Evolutionary conservation across 1,140 invertebrate species (phyloP), one percentile per base, ranked within the genome.

Genomic region (Zaprionus africanus): DNA sequence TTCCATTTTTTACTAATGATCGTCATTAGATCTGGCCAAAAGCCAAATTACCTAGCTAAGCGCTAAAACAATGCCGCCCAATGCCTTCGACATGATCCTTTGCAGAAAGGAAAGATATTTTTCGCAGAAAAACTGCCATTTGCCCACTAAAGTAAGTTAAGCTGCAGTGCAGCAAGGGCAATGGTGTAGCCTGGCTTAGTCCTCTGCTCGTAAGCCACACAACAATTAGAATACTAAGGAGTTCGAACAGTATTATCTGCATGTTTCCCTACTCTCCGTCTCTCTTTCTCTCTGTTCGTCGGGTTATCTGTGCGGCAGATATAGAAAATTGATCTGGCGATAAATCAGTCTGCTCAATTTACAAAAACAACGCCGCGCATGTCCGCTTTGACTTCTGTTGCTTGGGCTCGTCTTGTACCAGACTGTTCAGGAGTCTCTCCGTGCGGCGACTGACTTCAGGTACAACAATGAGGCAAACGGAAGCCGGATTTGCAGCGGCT

Each of bases 111-210:
- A 81, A 85, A 76, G 31, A 24, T 68, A 63, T 81, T 88, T 88
- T 88, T 67, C 59, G 36, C 34, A 26, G 74, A 83, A 87, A 88
- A 84, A 76, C 66, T 72, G 70, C 77, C 84, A 88, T 88, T 87
- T 87, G 83, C 83, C 83, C 78, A 87, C 83, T 87, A 87, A 87
- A 87, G 77, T 87, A 87, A 88, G 83, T 88, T 87, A 88, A 90
- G 84, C 85, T 73, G 78, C 34, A 66, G 65, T 49, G 60, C 57
- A 59, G 76, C 76, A 63, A 69, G 54, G 51, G 36, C 46, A 58
- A 24, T 26, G 46, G 38, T 53, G 38, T n/a, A 57, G 51, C 71
- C 13, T 24, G 76, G 76, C 83, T 88, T 82, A 84, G 64, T 65
- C 49, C 56, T 54, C 38, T 34, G 58, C 28, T 24, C 74, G 54